Percentiles rank a stretch among this genome's conserved stretches.
Conservation (phyloP, 1,140 invertebrate species). For the Apis florea region DNA sequence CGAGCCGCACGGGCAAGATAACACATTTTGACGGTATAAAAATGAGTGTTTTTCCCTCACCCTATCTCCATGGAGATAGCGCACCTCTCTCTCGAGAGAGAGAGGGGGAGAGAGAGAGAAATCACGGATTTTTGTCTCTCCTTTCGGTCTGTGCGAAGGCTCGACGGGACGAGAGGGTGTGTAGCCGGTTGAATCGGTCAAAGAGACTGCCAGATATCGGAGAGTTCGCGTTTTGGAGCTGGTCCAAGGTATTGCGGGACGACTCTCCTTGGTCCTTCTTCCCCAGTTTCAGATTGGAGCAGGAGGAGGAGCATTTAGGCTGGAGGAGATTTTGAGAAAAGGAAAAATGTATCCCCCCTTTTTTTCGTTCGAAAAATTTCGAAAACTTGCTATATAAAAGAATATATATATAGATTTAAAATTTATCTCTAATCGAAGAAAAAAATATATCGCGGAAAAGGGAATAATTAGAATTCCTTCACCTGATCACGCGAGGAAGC, state of each 20-base stretch:
- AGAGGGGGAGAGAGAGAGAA: constrained; percentile 51
- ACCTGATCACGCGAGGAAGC: constrained; percentile 48
- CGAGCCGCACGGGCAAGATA: constrained; percentile 66
- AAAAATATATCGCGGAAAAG: no score
- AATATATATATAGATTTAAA: no score
- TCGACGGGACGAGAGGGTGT: constrained; percentile 31
- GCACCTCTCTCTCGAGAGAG: constrained; percentile 60
- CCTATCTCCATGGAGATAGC: constrained; percentile 63
- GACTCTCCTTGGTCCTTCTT: neutral
- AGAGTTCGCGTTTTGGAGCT: constrained; percentile 37
- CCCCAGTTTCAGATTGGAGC: no score
- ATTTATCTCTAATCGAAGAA: no score
- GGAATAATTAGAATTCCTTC: neutral
- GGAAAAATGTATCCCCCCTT: no score
- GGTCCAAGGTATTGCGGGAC: constrained; percentile 31
- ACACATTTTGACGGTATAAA: constrained; percentile 69
- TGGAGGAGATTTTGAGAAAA: neutral
- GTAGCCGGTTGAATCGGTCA: constrained; percentile 30
- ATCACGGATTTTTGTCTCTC: constrained; percentile 36
- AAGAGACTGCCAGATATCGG: constrained; percentile 11
- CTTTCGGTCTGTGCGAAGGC: constrained; percentile 17
- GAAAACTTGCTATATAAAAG: no score
- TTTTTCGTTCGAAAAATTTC: no score
- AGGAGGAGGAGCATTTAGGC: neutral
- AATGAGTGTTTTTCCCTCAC: constrained; percentile 67